Percentiles rank a stretch among this genome's conserved stretches.
These are phyloP conservation scores for Strigamia crassipes DNA, from an alignment of 2,888 invertebrate species.

Conservation along the genomic window DNA sequence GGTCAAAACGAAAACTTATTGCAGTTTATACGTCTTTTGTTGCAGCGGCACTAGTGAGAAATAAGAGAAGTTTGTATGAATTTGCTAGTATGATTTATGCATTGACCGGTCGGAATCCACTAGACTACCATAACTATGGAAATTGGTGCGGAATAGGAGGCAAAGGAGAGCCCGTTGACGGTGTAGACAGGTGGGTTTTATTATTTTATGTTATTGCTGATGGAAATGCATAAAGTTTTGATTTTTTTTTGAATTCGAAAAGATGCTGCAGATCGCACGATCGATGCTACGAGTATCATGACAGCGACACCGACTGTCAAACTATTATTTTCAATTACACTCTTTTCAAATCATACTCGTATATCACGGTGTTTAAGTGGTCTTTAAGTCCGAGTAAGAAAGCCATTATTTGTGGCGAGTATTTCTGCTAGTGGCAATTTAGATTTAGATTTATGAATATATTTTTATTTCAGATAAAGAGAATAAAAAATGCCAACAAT, in stretches of 20 bases:
- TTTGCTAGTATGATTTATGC: background rate
- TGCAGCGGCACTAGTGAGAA: background rate
- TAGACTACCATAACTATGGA: slow-evolving; percentile 27
- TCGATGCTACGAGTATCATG: background rate
- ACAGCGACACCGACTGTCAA: background rate
- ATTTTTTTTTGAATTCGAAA: background rate
- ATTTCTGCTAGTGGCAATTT: background rate
- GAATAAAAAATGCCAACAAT: background rate
- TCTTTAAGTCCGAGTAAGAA: background rate
- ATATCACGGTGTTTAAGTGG: background rate
- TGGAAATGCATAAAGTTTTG: too few species aligned
- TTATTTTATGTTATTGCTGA: background rate
- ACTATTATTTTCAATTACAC: background rate
- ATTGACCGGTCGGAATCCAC: background rate
- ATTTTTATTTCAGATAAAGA: background rate
- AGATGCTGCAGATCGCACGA: background rate
- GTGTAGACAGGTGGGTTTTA: slow-evolving; percentile 1
- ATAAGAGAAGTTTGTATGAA: background rate
- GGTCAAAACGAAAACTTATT: too few species aligned
- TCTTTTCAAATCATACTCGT: too few species aligned
- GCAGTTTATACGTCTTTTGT: background rate
- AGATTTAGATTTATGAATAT: background rate
- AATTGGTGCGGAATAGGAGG: slow-evolving; percentile 29
- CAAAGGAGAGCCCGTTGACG: background rate
- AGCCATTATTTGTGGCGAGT: background rate